Percentiles rank a stretch among this genome's conserved stretches.
Conservation (phyloP, 2,113 vertebrate species). For the Strix aluco region DNA sequence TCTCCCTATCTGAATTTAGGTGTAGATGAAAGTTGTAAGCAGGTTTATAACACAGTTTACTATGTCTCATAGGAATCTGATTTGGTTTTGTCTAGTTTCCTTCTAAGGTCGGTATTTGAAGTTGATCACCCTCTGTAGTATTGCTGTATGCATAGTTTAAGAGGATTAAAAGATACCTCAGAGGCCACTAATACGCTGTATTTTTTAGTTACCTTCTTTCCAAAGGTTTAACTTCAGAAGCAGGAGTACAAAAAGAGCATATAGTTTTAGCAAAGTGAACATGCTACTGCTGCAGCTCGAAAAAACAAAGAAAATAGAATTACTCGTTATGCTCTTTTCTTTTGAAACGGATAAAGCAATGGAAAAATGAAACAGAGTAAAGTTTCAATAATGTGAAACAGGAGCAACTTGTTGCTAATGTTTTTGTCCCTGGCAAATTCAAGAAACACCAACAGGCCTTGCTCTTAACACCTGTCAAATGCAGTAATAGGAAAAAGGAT, state of each 20-base stretch:
- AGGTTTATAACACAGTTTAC: background rate
- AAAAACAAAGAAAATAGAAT: background rate
- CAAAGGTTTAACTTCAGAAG: background rate
- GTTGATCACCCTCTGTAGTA: background rate
- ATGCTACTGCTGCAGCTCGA: background rate
- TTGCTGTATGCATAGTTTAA: background rate
- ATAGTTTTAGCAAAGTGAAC: background rate
- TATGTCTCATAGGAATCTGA: background rate
- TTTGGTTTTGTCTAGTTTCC: background rate
- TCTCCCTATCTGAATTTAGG: background rate
- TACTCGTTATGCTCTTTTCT: background rate
- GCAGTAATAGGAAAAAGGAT: background rate
- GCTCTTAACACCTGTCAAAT: background rate
- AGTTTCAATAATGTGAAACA: background rate
- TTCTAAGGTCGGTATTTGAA: slow-evolving; percentile 8
- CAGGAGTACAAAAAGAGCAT: background rate
- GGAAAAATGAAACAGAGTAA: background rate
- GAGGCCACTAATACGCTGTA: background rate
- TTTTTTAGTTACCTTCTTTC: slow-evolving; percentile 1
- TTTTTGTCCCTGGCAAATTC: background rate
- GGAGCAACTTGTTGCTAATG: background rate
- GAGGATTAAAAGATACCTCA: background rate
- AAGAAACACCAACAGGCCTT: background rate
- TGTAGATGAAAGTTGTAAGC: background rate
- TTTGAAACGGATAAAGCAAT: background rate